Evolutionary conservation across 2,113 vertebrate genomes (phyloP).

Genomic region (Burhinus bistriatus): DNA sequence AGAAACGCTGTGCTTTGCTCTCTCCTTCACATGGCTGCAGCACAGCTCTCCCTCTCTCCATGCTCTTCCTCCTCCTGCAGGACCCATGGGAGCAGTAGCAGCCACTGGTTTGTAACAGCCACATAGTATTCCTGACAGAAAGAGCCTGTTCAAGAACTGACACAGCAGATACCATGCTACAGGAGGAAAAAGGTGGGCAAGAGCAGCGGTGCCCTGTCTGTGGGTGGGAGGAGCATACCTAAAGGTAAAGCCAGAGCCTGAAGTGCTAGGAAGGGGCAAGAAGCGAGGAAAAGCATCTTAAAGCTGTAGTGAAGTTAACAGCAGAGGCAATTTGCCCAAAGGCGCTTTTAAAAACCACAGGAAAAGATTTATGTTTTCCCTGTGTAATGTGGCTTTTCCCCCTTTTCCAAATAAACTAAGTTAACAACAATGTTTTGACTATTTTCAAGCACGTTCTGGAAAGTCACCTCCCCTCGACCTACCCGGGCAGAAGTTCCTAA

Average conservation of each 20-base stretch:
- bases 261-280: background rate
- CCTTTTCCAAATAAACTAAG: slow-evolving; percentile 60
- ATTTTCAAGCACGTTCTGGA: slow-evolving; percentile 37
- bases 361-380: slow-evolving; percentile 67
- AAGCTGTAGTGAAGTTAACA: slow-evolving; percentile 26
- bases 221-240: background rate
- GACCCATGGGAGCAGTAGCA: background rate
- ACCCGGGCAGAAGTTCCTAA: slow-evolving; percentile 24
- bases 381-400: slow-evolving; percentile 46
- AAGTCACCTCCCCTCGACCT: slow-evolving; percentile 41
- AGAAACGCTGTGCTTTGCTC: background rate
- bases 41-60: background rate
- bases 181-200: background rate
- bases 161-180: background rate
- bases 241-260: background rate
- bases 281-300: slow-evolving; percentile 45
- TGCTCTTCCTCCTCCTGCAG: background rate
- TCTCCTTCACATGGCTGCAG: background rate
- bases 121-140: slow-evolving; percentile 14
- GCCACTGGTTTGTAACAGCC: background rate
- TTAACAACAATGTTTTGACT: slow-evolving; percentile 58
- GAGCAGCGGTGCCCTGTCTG: background rate
- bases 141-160: background rate
- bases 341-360: slow-evolving; percentile 68
- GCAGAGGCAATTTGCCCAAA: slow-evolving; percentile 62